These are phyloP conservation scores for Pollachius pollachius DNA, from an alignment of 2,113 vertebrate genomes.

Conservation along the genomic window DNA sequence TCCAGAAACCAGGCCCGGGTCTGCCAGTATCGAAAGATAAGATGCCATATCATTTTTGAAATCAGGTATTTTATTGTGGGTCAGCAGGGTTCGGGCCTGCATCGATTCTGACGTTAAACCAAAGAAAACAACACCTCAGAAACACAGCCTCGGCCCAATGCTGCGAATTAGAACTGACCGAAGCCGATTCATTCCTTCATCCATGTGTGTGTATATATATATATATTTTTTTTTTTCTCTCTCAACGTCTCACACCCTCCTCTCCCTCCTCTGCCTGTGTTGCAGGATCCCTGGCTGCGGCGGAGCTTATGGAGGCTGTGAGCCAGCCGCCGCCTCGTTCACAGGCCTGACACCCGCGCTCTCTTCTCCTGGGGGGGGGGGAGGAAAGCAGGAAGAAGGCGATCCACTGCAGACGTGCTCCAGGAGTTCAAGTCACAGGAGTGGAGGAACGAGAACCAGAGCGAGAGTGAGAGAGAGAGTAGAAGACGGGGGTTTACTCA, in stretches of 20 bases:
- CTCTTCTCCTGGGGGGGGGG: constrained; percentile 22
- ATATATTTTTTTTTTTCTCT: no score
- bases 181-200: background rate
- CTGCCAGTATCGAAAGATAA: background rate
- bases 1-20: background rate
- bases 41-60: background rate
- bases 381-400: constrained; percentile 30
- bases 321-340: background rate
- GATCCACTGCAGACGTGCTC: constrained; percentile 7
- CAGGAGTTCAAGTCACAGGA: constrained; percentile 9
- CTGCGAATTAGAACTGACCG: no score
- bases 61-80: background rate
- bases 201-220: background rate
- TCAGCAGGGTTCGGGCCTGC: no score
- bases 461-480: constrained; percentile 1
- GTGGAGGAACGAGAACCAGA: background rate
- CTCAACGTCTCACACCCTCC: no score
- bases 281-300: no score
- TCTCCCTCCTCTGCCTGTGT: no score
- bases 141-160: no score
- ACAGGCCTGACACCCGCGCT: constrained; percentile 20
- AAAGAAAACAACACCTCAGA: no score
- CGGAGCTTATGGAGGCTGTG: background rate
- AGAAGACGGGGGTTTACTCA: constrained; percentile 40
- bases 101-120: no score